phyloP scores from a whole-genome alignment of 1,140 invertebrate genomes.

The Panagrolaimus sp. region DNA sequence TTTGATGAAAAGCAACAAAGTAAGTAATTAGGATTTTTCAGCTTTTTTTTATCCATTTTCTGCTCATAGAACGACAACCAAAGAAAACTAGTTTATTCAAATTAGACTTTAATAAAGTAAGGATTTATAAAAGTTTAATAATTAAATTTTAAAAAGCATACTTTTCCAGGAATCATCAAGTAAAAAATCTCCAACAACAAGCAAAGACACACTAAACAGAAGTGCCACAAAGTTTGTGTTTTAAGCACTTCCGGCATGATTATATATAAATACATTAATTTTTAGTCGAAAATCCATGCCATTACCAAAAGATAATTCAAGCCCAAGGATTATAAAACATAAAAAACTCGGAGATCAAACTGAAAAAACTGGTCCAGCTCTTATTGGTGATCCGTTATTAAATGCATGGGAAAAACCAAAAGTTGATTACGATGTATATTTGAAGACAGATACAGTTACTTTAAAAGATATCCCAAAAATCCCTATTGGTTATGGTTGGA shows the following conservation, averaged over 20 bases:
- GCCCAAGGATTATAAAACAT: too few species aligned
- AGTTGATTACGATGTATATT: too few species aligned
- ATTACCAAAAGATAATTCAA: too few species aligned
- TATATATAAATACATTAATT: too few species aligned
- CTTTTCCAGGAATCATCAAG: background rate
- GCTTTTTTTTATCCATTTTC: background rate
- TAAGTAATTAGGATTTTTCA: background rate
- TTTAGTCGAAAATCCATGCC: too few species aligned
- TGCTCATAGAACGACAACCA: background rate
- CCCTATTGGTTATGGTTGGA: background rate
- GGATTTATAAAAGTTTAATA: background rate
- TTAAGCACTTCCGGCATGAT: too few species aligned
- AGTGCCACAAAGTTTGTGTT: too few species aligned
- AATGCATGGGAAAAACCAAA: too few species aligned
- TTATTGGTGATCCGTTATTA: too few species aligned
- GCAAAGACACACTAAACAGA: too few species aligned
- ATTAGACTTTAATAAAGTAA: background rate
- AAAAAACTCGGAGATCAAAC: too few species aligned
- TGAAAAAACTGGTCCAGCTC: too few species aligned
- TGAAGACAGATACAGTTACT: background rate
- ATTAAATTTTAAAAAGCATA: background rate
- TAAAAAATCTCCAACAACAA: background rate
- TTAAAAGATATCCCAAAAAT: background rate
- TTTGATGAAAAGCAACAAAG: conserved; percentile 3
- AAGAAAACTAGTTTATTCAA: background rate